These are phyloP conservation scores for Pelodytes ibericus DNA, from an alignment of 2,797 vertebrate genomes.

Conservation along the genomic window DNA sequence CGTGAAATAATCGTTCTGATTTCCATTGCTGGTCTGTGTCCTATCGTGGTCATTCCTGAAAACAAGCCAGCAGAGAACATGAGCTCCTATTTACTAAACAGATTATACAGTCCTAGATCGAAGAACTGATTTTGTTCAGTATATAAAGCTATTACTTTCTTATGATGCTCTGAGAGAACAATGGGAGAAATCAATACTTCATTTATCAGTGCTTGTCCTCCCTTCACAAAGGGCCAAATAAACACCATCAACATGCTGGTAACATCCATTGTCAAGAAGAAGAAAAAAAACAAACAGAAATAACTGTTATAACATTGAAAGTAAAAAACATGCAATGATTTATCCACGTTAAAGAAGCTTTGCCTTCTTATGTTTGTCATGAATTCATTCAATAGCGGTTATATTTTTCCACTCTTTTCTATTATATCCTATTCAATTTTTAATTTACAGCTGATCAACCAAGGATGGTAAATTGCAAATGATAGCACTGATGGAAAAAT, in stretches of 20 bases:
- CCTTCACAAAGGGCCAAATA: conserved; percentile 50
- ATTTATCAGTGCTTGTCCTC: conserved; percentile 53
- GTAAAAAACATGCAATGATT: conserved; percentile 37
- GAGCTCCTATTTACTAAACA: conserved; percentile 49
- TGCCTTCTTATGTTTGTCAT: conserved; percentile 21
- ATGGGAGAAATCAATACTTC: conserved; percentile 53
- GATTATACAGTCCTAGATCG: conserved; percentile 53
- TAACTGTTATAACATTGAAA: conserved; percentile 43
- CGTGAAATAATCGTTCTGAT: conserved; percentile 11
- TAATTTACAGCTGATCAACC: conserved; percentile 8
- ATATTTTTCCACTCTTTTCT: neutral
- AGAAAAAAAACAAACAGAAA: conserved; percentile 17
- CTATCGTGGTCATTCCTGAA: conserved; percentile 15
- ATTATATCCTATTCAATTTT: conserved; percentile 16
- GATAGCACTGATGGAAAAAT: conserved; percentile 35
- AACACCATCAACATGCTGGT: conserved; percentile 47
- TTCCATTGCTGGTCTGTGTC: conserved; percentile 13
- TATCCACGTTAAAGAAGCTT: conserved; percentile 38
- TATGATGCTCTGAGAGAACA: conserved; percentile 47
- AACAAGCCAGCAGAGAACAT: conserved; percentile 28
- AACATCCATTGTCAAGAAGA: conserved; percentile 46
- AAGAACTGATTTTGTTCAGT: conserved; percentile 52
- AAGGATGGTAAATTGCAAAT: conserved; percentile 12
- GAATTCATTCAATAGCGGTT: conserved; percentile 8
- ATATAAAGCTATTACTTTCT: conserved; percentile 57